Conservation (phyloP, 2,888 invertebrate genomes). For the Leucophora obtusa region DNA sequence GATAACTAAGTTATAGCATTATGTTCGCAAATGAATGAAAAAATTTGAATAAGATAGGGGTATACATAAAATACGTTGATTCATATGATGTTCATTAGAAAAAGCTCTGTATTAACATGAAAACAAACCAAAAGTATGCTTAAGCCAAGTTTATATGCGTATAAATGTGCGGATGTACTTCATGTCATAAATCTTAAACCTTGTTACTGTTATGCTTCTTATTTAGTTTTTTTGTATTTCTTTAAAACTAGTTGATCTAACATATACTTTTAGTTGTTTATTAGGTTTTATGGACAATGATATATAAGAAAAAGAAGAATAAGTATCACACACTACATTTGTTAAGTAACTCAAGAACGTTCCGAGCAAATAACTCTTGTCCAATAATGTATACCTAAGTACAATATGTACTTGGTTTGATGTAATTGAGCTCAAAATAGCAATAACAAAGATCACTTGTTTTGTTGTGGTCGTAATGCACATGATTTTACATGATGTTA, state of each 20-base stretch:
- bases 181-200: conserved; percentile 51
- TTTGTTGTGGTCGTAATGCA: background rate
- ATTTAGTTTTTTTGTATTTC: conserved; percentile 10
- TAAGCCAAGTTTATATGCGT: conserved; percentile 42
- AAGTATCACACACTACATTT: conserved; percentile 55
- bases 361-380: conserved; percentile 59
- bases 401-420: background rate
- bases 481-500: conserved; percentile 5
- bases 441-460: background rate
- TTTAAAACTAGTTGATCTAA: conserved; percentile 37
- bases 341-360: conserved; percentile 67
- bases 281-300: conserved; percentile 5
- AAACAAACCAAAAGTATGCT: background rate
- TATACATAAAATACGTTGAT: conserved; percentile 31
- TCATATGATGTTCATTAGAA: conserved; percentile 36
- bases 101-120: background rate
- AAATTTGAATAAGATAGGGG: background rate
- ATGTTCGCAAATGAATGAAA: background rate
- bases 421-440: conserved; percentile 36
- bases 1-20: too few relatives aligned
- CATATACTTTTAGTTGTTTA: background rate
- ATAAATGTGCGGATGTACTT: conserved; percentile 52
- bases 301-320: conserved; percentile 14
- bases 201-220: conserved; percentile 19
- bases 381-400: conserved; percentile 5